A percentile compares a stretch with the other conserved stretches of the same genome.
These are phyloP conservation scores for Lepidocyrtinus sp. DNA, from an alignment of 2,888 invertebrate genomes.

Conservation along the genomic window DNA sequence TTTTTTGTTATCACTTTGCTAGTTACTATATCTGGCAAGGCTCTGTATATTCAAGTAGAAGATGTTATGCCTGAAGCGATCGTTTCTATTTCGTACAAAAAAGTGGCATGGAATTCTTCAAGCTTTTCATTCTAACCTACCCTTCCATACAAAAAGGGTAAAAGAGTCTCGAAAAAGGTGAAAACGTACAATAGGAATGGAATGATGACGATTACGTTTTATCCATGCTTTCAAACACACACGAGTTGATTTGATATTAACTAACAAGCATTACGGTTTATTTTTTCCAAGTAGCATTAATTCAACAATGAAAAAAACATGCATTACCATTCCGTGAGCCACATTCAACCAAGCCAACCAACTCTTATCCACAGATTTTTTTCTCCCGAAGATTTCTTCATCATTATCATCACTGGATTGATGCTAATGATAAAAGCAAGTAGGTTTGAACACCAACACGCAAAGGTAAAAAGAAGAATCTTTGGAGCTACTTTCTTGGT, in stretches of 20 bases:
- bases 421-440: constrained; percentile 16
- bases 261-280: constrained; percentile 19
- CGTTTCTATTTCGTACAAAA: neutral
- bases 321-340: neutral
- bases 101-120: constrained; percentile 15
- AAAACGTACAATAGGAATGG: neutral
- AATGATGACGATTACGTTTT: constrained; percentile 9
- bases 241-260: constrained; percentile 1
- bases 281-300: constrained; percentile 9
- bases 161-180: too few species aligned
- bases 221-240: neutral
- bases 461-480: constrained; percentile 5
- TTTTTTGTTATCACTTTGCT: neutral
- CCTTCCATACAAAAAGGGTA: constrained; percentile 17
- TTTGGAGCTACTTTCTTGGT: neutral
- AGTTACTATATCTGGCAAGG: constrained; percentile 5
- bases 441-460: constrained; percentile 16
- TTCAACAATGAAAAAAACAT: constrained; percentile 2
- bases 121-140: constrained; percentile 15
- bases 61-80: constrained; percentile 5
- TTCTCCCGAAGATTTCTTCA: constrained; percentile 11
- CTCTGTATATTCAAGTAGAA: constrained; percentile 2
- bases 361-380: neutral
- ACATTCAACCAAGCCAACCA: neutral
- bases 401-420: constrained; percentile 4